These are phyloP conservation scores for Sebastolobus altivelis DNA, from an alignment of 2,797 vertebrate species.

Conservation along the genomic window DNA sequence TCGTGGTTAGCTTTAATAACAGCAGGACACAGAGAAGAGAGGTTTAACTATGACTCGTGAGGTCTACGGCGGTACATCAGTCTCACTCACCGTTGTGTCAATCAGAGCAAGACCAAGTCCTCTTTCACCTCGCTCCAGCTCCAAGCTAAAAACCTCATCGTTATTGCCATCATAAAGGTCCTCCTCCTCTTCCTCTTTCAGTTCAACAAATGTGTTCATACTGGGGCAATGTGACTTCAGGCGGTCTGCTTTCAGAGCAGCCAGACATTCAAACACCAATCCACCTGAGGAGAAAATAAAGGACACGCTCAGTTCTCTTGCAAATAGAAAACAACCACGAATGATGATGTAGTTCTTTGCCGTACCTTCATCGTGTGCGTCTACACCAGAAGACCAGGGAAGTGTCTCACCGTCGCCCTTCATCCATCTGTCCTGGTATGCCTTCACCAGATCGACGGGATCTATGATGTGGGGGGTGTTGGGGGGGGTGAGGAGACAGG, in stretches of 20 bases:
- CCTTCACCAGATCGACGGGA: slow-evolving; percentile 27
- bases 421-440: slow-evolving; percentile 31
- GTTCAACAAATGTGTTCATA: slow-evolving; percentile 45
- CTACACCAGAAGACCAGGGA: slow-evolving; percentile 27
- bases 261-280: slow-evolving; percentile 72
- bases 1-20: not conserved
- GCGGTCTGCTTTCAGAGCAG: slow-evolving; percentile 66
- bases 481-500: slow-evolving; percentile 82
- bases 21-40: not conserved
- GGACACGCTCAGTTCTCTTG: not conserved
- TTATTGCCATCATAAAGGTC: slow-evolving; percentile 56
- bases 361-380: slow-evolving; percentile 69
- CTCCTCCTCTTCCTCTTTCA: slow-evolving; percentile 69
- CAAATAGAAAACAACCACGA: not conserved
- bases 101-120: slow-evolving; percentile 84
- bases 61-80: not conserved
- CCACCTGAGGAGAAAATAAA: slow-evolving; percentile 53
- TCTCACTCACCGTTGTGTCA: slow-evolving; percentile 82
- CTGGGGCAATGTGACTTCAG: slow-evolving; percentile 37
- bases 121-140: slow-evolving; percentile 79
- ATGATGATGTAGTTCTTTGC: slow-evolving; percentile 8
- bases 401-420: slow-evolving; percentile 19
- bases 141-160: slow-evolving; percentile 84
- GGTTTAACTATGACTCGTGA: not conserved
- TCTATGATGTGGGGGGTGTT: slow-evolving; percentile 77